A percentile compares a stretch with the other conserved stretches of the same genome.
These are phyloP conservation scores for Choreutis nemorana DNA, from an alignment of 2,888 invertebrate genomes.

Conservation along the genomic window DNA sequence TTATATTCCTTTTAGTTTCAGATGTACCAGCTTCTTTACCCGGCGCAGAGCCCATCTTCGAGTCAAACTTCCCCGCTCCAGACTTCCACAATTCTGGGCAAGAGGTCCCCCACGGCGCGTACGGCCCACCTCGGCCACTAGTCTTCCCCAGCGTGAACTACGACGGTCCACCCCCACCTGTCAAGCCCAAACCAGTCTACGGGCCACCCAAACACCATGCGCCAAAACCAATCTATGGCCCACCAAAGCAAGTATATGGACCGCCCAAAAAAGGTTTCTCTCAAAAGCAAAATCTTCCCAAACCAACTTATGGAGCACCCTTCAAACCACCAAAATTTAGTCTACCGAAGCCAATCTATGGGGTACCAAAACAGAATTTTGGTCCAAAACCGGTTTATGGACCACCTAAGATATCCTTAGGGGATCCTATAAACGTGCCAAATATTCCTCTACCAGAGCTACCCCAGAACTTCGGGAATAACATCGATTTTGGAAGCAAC, in stretches of 20 bases:
- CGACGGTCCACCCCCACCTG: slow-evolving; percentile 62
- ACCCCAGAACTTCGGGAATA: slow-evolving; percentile 16
- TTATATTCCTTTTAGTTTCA: slow-evolving; percentile 26
- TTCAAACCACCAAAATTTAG: slow-evolving; percentile 34
- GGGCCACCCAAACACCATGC: slow-evolving; percentile 49
- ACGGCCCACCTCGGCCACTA: slow-evolving; percentile 60
- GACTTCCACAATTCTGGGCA: slow-evolving; percentile 20
- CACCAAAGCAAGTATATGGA: slow-evolving; percentile 41
- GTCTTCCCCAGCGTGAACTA: slow-evolving; percentile 41
- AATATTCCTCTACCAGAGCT: slow-evolving; percentile 15
- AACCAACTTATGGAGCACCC: slow-evolving; percentile 38
- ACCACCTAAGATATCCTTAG: slow-evolving; percentile 34
- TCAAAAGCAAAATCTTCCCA: slow-evolving; percentile 32
- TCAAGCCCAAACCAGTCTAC: slow-evolving; percentile 39
- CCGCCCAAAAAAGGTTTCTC: slow-evolving; percentile 35
- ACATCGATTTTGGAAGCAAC: slow-evolving; percentile 31
- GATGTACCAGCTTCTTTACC: slow-evolving; percentile 47
- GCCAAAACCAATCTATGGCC: slow-evolving; percentile 47
- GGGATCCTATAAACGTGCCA: slow-evolving; percentile 11
- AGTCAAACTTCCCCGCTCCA: slow-evolving; percentile 28
- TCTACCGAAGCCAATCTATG: slow-evolving; percentile 30
- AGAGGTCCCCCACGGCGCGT: slow-evolving; percentile 50
- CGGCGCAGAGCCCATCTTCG: slow-evolving; percentile 61
- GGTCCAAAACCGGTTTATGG: slow-evolving; percentile 49
- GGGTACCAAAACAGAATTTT: slow-evolving; percentile 34